Conservation (phyloP, 2,888 invertebrate genomes). For the Pterostichus madidus region DNA sequence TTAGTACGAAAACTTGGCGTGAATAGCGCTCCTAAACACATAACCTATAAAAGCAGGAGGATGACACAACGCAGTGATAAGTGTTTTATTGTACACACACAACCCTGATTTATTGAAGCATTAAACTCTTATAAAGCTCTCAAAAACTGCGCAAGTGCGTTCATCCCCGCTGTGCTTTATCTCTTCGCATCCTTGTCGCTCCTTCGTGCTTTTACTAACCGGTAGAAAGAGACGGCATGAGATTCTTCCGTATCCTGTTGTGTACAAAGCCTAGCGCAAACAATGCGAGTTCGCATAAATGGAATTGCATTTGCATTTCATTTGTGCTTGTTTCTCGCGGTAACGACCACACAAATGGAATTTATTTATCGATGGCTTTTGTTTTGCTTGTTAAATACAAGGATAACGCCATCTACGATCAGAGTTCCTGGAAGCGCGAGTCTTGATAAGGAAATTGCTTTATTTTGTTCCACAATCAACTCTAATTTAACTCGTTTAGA, state of each 20-base stretch:
- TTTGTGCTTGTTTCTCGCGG: conserved; percentile 20
- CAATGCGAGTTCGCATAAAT: conserved; percentile 18
- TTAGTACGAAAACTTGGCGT: conserved; percentile 18
- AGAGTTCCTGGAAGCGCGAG: neutral
- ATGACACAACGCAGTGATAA: conserved; percentile 37
- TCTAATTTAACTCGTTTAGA: conserved; percentile 15
- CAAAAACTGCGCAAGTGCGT: neutral
- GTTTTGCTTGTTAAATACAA: conserved; percentile 26
- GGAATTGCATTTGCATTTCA: conserved; percentile 35
- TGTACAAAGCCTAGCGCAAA: neutral
- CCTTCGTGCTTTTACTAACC: neutral
- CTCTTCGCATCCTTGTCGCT: neutral
- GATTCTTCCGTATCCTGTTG: neutral
- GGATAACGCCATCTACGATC: neutral
- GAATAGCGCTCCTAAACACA: conserved; percentile 24
- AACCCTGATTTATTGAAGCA: conserved; percentile 43
- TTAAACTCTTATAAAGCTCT: conserved; percentile 55
- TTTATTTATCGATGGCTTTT: conserved; percentile 35
- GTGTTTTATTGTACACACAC: conserved; percentile 45
- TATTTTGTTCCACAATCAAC: conserved; percentile 39
- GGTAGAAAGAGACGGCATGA: neutral
- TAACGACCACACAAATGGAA: conserved; percentile 28
- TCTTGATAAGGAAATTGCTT: conserved; percentile 40
- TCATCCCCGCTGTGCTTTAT: neutral
- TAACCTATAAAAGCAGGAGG: conserved; percentile 1